Base-by-base conservation (phyloP, 1,140 invertebrate species). In the Augochlora pura region DNA sequence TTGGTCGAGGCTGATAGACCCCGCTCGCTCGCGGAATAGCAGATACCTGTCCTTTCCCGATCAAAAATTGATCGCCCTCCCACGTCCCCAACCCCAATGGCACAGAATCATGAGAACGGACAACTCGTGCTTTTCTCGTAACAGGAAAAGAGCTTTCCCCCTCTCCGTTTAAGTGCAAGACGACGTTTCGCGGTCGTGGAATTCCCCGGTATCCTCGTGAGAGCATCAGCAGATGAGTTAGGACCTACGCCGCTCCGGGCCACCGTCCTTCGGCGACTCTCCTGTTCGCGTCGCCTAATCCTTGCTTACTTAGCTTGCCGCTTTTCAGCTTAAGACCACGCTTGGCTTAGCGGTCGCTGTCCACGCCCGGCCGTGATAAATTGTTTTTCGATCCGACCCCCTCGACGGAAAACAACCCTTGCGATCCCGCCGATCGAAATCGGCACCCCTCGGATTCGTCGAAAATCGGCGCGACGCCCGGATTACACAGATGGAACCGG, bases 241-340 rank as follows among this genome's bases (percentile, higher is more conserved):
- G 77, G 71, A 80, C 66, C 42, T 71, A 66, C 75, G 72, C 78
- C 69, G 75, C 70, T 62, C 76, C 39, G 39, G 71, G 63, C 27
- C 70, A 54, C 62, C 23, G 49, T 39, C 62, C 71, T 80, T 32
- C 42, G 7, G 9, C 10, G 42, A 14, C 42, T 46, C 79, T 79
- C 74, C 88, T 83, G 81, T 83, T 73, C 82, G 74, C 49, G 16
- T 16, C 14, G 83, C 86, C 89, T 90, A 91, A 91, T 92, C 90
- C 89, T 90, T 89, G 89, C 88, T 91, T 91, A 91, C 90, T 91
- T 89, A 90, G 91, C 90, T 92, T 87, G 89, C 87, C 89, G 90
- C 89, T 91, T 91, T 90, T 90, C 88, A 86, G 89, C 87, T 91
- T 91, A 90, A 85, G 89, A 80, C 85, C 86, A 87, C 84, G 85